Evolutionary conservation across 2,797 vertebrate species (phyloP).

Genomic region (Urosaurus nigricauda): DNA sequence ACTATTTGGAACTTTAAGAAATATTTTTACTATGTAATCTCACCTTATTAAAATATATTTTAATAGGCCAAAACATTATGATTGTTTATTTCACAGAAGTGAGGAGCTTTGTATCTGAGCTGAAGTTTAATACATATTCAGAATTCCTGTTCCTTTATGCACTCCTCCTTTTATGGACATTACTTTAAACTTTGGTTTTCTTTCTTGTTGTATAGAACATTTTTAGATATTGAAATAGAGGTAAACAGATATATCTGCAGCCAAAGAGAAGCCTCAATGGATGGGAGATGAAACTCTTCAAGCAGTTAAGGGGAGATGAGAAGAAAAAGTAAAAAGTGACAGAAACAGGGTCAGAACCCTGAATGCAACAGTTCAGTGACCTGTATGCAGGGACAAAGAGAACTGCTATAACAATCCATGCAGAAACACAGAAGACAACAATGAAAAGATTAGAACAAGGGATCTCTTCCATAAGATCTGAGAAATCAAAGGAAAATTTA

Average conservation of each 20-base stretch:
- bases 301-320: too few species aligned
- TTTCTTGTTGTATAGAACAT: background rate
- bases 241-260: background rate
- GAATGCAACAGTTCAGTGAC: too few species aligned
- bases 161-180: background rate
- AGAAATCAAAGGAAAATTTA: too few species aligned
- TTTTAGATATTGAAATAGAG: background rate
- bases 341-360: too few species aligned
- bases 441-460: too few species aligned
- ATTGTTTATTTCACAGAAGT: constrained; percentile 55
- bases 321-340: too few species aligned
- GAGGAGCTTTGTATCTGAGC: constrained; percentile 33
- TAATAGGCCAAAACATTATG: constrained; percentile 58
- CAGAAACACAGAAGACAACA: too few species aligned
- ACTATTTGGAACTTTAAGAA: constrained; percentile 63
- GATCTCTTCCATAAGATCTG: too few species aligned
- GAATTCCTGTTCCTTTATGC: background rate
- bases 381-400: too few species aligned
- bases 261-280: too few species aligned
- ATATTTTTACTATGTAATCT: constrained; percentile 53
- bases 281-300: too few species aligned
- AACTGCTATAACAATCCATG: too few species aligned
- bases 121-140: background rate
- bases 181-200: constrained; percentile 44
- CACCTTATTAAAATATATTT: constrained; percentile 60